Evolutionary conservation across 2,888 invertebrate genomes (phyloP), one percentile per base, ranked within the genome.

Genomic region (Cantharis nigra): DNA sequence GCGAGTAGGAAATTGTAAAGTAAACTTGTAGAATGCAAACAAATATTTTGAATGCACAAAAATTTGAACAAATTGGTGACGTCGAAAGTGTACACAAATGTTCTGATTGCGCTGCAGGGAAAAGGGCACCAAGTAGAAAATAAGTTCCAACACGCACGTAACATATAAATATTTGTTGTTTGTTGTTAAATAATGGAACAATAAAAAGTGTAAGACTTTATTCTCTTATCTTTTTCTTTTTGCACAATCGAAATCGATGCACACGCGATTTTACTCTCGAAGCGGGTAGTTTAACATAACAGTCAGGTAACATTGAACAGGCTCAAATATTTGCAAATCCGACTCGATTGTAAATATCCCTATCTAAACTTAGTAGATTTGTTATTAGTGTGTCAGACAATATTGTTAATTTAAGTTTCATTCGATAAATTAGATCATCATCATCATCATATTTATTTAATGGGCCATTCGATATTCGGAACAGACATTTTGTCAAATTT

Each of bases 261-360:
- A 70, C 77, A 71, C 69, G 76, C 76, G 63, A 76, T 78, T 76
- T 78, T 76, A 71, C 78, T 76, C 78, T 76, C 79, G 70, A 80
- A 78, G 78, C 72, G 74, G 77, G 76, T 77, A 75, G 80, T 76
- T 76, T 79, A 79, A 80, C 77, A 79, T 79, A 81, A 80, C 84
- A 49, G 49, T 49, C 49, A 85, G 85, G 85, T 85, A 84, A 85
- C 84, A 84, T 84, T 84, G 84, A 84, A 85, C 84, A 84, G 84
- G 84, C 83, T 84, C 85, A 85, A 85, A 85, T 85, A 85, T 85
- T 85, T 85, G 84, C 85, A 84, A 85, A 85, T 85, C 85, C 84
- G 84, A 85, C 83, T 84, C 83, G 81, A 83, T 85, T 85, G 85
- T 85, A 85, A 85, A 85, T 85, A 85, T 83, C 81, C 84, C 81